Conservation (phyloP, 1,140 invertebrate species). For the Ditylenchus dipsaci region DNA sequence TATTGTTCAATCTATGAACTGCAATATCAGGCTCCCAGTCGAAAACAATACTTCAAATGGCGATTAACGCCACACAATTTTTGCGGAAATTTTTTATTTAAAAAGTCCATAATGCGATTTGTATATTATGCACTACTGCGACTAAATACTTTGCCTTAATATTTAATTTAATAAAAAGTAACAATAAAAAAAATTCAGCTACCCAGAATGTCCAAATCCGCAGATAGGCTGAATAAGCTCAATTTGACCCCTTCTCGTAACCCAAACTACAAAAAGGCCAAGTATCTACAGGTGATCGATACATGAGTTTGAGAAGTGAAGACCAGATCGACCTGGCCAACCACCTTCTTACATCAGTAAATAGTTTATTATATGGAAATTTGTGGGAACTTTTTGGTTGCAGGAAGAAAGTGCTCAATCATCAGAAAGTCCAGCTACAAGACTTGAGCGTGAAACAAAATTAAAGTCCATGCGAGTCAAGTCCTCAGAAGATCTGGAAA, state of each 20-base stretch:
- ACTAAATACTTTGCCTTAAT: too few relatives aligned
- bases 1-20: too few relatives aligned
- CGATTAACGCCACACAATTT: too few relatives aligned
- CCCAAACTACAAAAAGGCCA: constrained; percentile 23
- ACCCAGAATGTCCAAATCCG: neutral
- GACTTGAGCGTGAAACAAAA: constrained; percentile 24
- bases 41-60: too few relatives aligned
- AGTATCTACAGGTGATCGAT: constrained; percentile 29
- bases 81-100: too few relatives aligned
- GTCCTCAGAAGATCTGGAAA: constrained; percentile 14
- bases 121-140: too few relatives aligned
- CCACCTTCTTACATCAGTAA: constrained; percentile 24
- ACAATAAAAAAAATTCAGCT: neutral
- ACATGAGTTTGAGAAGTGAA: constrained; percentile 31
- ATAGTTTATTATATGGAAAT: neutral
- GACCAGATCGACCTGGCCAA: constrained; percentile 36
- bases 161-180: too few relatives aligned
- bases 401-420: constrained; percentile 6
- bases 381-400: constrained; percentile 1
- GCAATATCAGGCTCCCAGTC: too few relatives aligned
- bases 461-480: constrained; percentile 22
- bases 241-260: constrained; percentile 22
- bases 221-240: constrained; percentile 13
- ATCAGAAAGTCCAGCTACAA: constrained; percentile 21
- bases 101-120: too few relatives aligned